Conservation (phyloP, 2,113 vertebrate species). For the Laterallus jamaicensis region DNA sequence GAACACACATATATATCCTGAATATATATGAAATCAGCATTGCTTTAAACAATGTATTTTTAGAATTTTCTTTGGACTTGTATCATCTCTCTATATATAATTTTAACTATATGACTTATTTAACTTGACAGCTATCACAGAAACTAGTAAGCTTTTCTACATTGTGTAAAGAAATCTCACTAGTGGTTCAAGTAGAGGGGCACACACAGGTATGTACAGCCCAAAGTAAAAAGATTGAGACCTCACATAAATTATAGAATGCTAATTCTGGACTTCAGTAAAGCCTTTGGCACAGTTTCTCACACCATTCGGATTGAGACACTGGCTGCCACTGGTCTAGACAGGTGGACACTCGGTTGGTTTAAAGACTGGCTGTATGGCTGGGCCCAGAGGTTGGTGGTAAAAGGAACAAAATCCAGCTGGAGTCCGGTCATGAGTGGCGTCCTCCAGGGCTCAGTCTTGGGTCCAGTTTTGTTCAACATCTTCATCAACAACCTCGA, state of each 20-base stretch:
- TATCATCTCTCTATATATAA: background rate
- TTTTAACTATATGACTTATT: background rate
- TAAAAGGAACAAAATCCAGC: no score
- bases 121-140: background rate
- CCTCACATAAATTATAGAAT: background rate
- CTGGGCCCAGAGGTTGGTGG: no score
- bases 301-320: no score
- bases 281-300: no score
- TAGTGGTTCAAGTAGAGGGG: background rate
- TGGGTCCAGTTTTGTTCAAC: no score
- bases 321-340: no score
- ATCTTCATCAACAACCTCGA: no score
- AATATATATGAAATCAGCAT: background rate
- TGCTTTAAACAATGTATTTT: background rate
- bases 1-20: background rate
- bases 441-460: no score
- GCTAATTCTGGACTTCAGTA: no score
- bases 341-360: no score
- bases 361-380: no score
- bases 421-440: no score
- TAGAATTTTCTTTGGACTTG: background rate
- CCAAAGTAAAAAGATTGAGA: background rate
- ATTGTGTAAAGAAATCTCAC: background rate
- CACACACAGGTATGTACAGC: background rate
- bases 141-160: background rate